Evolutionary conservation across 2,113 vertebrate species (phyloP), one percentile per base, ranked within the genome.

Genomic region (Percina caprodes): DNA sequence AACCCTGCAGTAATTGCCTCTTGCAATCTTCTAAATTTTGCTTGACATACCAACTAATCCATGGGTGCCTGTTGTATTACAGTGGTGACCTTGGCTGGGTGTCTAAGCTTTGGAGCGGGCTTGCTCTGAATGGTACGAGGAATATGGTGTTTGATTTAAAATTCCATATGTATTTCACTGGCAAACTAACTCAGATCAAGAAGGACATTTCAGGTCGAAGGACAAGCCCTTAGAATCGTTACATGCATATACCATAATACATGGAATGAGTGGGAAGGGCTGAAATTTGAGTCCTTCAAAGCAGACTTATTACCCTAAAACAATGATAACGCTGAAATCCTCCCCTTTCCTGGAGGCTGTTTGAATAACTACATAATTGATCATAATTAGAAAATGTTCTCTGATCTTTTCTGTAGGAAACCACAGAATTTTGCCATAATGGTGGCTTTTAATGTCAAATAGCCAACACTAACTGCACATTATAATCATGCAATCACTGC

Each of bases 1-100:
- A 63, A 90, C 89, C 82, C 61, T 0, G 14, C 80, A 76, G 89
- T 94, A 93, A 94, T 93, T 92, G 88, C 89, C 85, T 93, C 78
- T 82, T 62, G 58, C 86, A 88, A 88, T 92, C 85, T 84, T 80
- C 39, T 89, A 92, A 93, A 94, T 94, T 89, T 92, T 88, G 56
- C 79, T 84, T 86, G 86, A 92, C 87, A 90, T 78, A 70, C 69
- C 69, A 79, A 79, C 82, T 88, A 92, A 92, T 93, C 90, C 88
- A 77, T 0, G 35, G 79, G 79, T 90, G 77, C 68, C 85, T 74
- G 79, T 88, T 90, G 77, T 88, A 87, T 86, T 90, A 86, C 63
- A 77, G 67, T 66, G 23, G 61, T 88, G 93, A 93, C 93, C 94
- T 94, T 94, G 92, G 63, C 80, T 79, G 69, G 59, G 78, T 84